Evolutionary conservation across 2,888 invertebrate genomes (phyloP), one percentile per base, ranked within the genome.

Genomic region (Polyploca ridens): DNA sequence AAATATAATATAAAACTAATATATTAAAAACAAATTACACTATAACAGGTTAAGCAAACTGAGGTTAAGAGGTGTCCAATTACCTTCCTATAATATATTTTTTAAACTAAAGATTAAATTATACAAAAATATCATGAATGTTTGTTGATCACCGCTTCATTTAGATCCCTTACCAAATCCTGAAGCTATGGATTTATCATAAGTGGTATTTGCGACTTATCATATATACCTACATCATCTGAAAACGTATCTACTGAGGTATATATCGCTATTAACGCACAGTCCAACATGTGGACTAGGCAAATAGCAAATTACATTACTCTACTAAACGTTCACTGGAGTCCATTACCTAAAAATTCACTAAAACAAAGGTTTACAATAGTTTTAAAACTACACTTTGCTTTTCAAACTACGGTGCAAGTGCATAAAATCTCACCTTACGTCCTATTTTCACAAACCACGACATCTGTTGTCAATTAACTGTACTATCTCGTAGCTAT

Each of bases 361-460:
- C 57, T 66, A 70, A 62, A 69, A 68, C 64, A 66, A 67, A 67
- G 68, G 67, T 73, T 70, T 70, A 72, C 59, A 68, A 63, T 68
- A 68, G 58, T 66, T 58, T 64, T 63, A 62, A 41, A 14, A 46
- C 46, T n/a, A n/a, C n/a, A n/a, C n/a, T n/a, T n/a, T n/a, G n/a
- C n/a, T n/a, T n/a, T n/a, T n/a, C n/a, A n/a, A 41, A 10, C 41
- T 41, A 41, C 41, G 10, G 11, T 41, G 10, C 41, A 10, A 11
- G 41, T 41, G 41, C 41, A 11, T 41, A 41, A 11, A 41, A 11
- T 41, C 41, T 3, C 3, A 41, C 10, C 35, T 35, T 3, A 44
- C 41, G 0, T n/a, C 49, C 49, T 16, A 49, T 35, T 14, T 58
- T 33, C n/a, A 35, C 13, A 33, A 33, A 59, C 38, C 8, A n/a